Percentiles rank a stretch among this genome's conserved stretches.
Evolutionary conservation across 2,113 vertebrate species (phyloP).

Genomic region (Chascanopsetta lugubris): DNA sequence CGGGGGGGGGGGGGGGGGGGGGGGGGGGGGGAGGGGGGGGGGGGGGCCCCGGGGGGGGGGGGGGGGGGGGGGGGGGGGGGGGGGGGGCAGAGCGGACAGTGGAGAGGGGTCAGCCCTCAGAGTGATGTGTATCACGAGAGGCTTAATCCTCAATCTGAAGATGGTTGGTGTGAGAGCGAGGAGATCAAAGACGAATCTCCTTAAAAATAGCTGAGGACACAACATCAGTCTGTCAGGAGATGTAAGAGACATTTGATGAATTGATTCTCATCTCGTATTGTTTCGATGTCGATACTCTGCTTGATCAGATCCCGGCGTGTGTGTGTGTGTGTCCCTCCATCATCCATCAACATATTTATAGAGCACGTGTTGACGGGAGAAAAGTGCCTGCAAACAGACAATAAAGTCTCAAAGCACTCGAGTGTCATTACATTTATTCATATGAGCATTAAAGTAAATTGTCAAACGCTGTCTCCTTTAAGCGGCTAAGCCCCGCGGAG

Average conservation of each 20-base stretch:
- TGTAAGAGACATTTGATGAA: constrained; percentile 56
- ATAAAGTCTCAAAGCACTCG: constrained; percentile 55
- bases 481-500: constrained; percentile 63
- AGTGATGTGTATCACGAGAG: constrained; percentile 71
- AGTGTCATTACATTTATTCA: constrained; percentile 70
- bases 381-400: constrained; percentile 58
- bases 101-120: constrained; percentile 67
- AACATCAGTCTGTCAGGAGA: constrained; percentile 49
- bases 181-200: constrained; percentile 59
- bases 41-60: no score
- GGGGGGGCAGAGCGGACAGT: constrained; percentile 36
- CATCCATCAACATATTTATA: constrained; percentile 70
- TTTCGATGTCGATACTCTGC: constrained; percentile 36
- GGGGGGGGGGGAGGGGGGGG: no score
- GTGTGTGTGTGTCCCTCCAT: constrained; percentile 34
- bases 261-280: constrained; percentile 54
- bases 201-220: constrained; percentile 65
- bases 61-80: no score
- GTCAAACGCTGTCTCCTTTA: constrained; percentile 59
- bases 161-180: constrained; percentile 42
- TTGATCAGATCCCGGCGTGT: constrained; percentile 30
- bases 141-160: constrained; percentile 69
- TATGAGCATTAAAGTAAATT: constrained; percentile 69
- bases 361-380: constrained; percentile 61
- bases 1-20: constrained; percentile 27